These are phyloP conservation scores for Procambarus clarkii DNA, from an alignment of 1,140 invertebrate species.

Conservation along the genomic window DNA sequence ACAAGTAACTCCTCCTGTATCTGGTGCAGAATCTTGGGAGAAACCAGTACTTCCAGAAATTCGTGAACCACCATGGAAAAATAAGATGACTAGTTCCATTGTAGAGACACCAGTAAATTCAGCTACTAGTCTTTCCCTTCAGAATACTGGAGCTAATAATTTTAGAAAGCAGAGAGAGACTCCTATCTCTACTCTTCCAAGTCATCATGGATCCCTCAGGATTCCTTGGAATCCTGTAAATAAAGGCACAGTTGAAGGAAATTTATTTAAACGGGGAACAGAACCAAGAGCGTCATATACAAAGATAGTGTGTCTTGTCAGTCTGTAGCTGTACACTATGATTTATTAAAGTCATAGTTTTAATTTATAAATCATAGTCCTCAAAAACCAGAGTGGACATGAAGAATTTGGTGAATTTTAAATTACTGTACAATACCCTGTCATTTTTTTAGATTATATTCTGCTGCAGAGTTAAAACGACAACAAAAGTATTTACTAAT, in stretches of 20 bases:
- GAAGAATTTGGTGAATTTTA: no score
- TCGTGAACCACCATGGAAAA: not conserved
- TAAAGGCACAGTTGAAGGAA: not conserved
- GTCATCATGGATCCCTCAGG: constrained; percentile 42
- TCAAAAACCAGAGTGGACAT: no score
- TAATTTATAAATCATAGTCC: no score
- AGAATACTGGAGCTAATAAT: not conserved
- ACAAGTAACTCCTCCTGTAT: not conserved
- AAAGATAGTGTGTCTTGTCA: constrained; percentile 52
- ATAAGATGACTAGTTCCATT: not conserved
- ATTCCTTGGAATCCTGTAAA: constrained; percentile 27
- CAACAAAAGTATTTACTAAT: no score
- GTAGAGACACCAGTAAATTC: not conserved
- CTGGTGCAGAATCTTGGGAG: not conserved
- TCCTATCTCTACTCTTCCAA: not conserved
- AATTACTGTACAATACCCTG: no score
- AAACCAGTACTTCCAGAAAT: not conserved
- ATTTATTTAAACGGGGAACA: constrained; percentile 32
- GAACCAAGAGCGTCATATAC: constrained; percentile 36
- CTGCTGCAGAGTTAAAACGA: no score
- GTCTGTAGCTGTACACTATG: constrained; percentile 10
- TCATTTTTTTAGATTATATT: no score
- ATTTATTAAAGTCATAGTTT: no score
- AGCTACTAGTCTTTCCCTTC: not conserved
- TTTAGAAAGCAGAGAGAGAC: not conserved